A percentile compares a stretch with the other conserved stretches of the same genome.
phyloP scores from a whole-genome alignment of 2,797 vertebrate species.

The Eurystomus glaucurus region DNA sequence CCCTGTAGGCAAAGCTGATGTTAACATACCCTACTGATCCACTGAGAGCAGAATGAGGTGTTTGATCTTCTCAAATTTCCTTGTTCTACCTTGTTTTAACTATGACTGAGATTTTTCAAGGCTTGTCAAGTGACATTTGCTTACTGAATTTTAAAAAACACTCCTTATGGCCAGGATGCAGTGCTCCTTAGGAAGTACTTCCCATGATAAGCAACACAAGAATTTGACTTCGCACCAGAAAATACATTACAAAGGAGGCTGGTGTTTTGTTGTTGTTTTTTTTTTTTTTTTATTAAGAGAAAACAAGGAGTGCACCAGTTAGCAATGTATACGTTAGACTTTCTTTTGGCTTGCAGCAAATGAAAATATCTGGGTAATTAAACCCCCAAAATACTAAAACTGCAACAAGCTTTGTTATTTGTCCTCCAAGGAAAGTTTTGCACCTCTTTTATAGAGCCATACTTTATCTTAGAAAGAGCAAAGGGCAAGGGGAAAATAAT shows the following conservation, averaged over 20 bases:
- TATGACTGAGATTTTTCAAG: background rate
- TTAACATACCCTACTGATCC: fast-evolving
- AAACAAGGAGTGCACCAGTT: background rate
- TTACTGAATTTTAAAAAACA: background rate
- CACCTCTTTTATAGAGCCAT: background rate
- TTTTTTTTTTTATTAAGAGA: background rate
- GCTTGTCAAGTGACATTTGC: background rate
- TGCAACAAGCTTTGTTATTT: background rate
- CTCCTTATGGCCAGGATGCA: background rate
- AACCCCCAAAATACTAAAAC: background rate
- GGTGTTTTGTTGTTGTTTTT: too few species aligned
- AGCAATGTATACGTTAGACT: fast-evolving
- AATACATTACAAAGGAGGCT: background rate
- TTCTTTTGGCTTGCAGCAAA: background rate
- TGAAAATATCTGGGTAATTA: background rate
- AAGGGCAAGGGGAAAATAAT: background rate
- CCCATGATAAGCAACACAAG: background rate
- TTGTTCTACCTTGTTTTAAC: background rate
- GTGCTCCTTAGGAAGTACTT: background rate
- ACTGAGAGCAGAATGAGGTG: background rate
- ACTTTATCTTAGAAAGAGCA: background rate
- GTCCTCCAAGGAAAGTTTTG: background rate
- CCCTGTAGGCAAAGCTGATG: background rate
- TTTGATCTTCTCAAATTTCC: background rate
- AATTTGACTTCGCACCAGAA: background rate